Evolutionary conservation across 2,888 invertebrate genomes (phyloP).

Genomic region (Rotaria sp.): DNA sequence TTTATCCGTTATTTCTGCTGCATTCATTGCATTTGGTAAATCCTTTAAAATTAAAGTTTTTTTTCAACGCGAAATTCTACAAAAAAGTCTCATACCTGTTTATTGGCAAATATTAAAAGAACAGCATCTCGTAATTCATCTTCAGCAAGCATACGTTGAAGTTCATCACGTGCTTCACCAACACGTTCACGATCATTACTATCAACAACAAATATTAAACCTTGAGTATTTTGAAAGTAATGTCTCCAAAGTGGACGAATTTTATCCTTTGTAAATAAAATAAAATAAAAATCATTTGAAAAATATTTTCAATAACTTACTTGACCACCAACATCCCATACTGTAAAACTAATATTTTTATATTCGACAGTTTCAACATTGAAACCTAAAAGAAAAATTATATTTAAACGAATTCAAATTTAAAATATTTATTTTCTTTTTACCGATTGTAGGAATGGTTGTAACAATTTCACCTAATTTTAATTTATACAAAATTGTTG

Average conservation of each 20-base stretch:
- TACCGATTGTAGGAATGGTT: constrained; percentile 97
- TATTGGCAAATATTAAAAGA: constrained; percentile 96
- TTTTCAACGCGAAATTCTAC: too few relatives aligned
- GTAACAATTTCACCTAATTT: constrained; percentile 99
- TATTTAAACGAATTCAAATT: neutral
- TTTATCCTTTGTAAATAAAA: constrained; percentile 64
- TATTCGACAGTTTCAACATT: constrained; percentile 99
- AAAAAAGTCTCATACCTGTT: constrained; percentile 67
- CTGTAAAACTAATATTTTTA: constrained; percentile 96
- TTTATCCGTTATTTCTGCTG: constrained; percentile 98
- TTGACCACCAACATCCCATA: constrained; percentile 84
- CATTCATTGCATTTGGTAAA: constrained; percentile 99
- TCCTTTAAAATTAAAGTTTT: constrained; percentile 64
- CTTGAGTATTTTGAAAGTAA: constrained; percentile 83
- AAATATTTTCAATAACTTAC: neutral
- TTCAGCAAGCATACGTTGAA: constrained; percentile 97
- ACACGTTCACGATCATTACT: constrained; percentile 99
- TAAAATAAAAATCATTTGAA: too few relatives aligned
- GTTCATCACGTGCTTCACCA: constrained; percentile 92
- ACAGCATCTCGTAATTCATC: constrained; percentile 98
- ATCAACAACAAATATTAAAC: constrained; percentile 95
- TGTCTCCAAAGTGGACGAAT: constrained; percentile 96
- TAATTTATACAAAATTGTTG: constrained; percentile 98
- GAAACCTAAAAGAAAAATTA: constrained; percentile 64
- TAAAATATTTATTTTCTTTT: constrained; percentile 54